Evolutionary conservation across 2,888 invertebrate genomes (phyloP).

Genomic region (Chrysotoxum bicinctum): DNA sequence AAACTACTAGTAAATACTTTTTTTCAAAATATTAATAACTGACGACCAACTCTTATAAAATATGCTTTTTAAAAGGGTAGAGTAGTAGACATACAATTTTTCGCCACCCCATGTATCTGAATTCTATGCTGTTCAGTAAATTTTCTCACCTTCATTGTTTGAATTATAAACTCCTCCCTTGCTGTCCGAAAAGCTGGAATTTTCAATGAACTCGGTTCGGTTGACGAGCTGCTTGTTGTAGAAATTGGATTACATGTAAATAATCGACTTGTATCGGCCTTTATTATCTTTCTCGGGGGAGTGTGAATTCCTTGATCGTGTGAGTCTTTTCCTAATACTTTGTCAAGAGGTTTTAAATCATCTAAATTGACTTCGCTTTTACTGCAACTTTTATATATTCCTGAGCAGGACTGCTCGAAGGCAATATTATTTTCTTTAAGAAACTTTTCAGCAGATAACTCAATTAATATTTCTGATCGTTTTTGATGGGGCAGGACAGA

Average conservation of each 20-base stretch:
- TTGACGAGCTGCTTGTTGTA: neutral
- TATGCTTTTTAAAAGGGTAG: too few species aligned
- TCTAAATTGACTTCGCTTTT: conserved; percentile 4
- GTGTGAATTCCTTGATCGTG: neutral
- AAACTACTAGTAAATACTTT: too few species aligned
- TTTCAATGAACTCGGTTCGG: neutral
- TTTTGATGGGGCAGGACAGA: neutral
- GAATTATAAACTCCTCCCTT: conserved; percentile 75
- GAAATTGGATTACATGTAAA: neutral
- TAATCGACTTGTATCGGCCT: neutral
- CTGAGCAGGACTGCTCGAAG: conserved; percentile 24
- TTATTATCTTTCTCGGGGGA: neutral
- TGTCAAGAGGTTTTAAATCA: conserved; percentile 22
- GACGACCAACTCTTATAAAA: too few species aligned
- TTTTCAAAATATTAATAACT: too few species aligned
- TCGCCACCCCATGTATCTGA: too few species aligned
- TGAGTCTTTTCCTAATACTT: neutral
- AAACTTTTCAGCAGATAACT: neutral
- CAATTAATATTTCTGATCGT: neutral
- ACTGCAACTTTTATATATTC: conserved; percentile 14
- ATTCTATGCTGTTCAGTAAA: neutral
- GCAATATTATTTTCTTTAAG: neutral
- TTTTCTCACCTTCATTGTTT: conserved; percentile 75
- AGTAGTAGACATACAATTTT: too few species aligned
- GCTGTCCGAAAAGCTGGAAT: conserved; percentile 77